A percentile compares a stretch with the other conserved stretches of the same genome.
Conservation (phyloP, 2,797 vertebrate species). For the Emys orbicularis region DNA sequence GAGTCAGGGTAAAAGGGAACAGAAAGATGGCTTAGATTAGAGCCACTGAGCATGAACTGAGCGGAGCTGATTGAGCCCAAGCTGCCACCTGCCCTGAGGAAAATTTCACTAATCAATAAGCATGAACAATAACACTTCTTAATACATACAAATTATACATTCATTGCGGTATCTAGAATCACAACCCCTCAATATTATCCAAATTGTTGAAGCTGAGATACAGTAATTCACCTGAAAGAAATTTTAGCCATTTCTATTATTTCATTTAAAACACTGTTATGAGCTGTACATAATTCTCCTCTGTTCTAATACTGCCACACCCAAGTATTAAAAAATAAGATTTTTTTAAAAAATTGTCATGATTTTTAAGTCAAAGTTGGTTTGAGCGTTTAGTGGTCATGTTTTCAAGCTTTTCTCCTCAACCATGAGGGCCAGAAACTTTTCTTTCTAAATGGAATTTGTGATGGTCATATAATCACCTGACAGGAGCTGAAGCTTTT, state of each 20-base stretch:
- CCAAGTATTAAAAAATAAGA: neutral
- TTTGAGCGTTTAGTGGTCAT: neutral
- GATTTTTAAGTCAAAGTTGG: neutral
- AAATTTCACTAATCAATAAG: neutral
- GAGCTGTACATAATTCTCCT: neutral
- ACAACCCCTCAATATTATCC: neutral
- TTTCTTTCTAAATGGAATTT: slow-evolving; percentile 41
- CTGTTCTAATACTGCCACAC: neutral
- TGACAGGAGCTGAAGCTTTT: slow-evolving; percentile 32
- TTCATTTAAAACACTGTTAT: neutral
- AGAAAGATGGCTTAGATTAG: neutral
- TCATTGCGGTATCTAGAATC: neutral
- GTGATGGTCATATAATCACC: slow-evolving; percentile 38
- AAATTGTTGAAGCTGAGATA: neutral
- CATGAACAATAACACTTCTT: neutral
- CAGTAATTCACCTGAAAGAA: neutral
- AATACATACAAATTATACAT: neutral
- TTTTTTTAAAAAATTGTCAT: neutral
- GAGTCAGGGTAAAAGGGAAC: neutral
- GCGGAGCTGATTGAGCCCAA: neutral
- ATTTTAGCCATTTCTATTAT: neutral
- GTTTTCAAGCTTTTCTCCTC: neutral
- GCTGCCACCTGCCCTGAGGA: neutral
- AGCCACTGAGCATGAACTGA: neutral
- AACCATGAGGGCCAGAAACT: slow-evolving; percentile 7